Conservation (phyloP, 2,888 invertebrate species). For the Conchocele bisecta region DNA sequence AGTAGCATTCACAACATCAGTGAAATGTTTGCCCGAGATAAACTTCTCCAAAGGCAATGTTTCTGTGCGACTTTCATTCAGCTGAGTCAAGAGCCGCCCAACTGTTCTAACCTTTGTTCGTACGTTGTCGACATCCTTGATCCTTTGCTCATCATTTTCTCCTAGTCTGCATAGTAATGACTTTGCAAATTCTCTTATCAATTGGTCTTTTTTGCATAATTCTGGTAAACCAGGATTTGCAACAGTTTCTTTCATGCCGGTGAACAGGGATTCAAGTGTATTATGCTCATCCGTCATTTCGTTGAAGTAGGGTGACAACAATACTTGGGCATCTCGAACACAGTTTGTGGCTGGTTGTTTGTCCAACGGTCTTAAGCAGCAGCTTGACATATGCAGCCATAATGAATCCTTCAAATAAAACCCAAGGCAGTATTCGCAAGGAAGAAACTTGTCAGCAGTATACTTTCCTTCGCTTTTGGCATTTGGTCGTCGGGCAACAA, state of each 20-base stretch:
- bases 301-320: constrained; percentile 4
- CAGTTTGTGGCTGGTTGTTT: constrained; percentile 4
- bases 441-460: neutral
- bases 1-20: neutral
- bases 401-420: constrained; percentile 3
- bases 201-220: constrained; percentile 13
- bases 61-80: constrained; percentile 5
- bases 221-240: constrained; percentile 27
- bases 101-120: constrained; percentile 33
- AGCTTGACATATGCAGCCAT: constrained; percentile 6
- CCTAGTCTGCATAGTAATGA: constrained; percentile 19
- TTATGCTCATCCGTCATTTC: neutral
- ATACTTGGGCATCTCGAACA: neutral
- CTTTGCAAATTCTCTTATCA: constrained; percentile 26
- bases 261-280: neutral
- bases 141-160: constrained; percentile 24
- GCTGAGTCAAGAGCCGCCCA: constrained; percentile 12
- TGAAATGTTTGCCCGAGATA: neutral
- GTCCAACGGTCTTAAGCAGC: neutral
- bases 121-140: constrained; percentile 32
- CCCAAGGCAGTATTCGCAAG: constrained; percentile 26
- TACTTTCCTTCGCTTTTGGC: neutral
- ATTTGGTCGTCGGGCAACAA: constrained; percentile 10
- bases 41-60: neutral
- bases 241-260: constrained; percentile 37